Percentiles rank a stretch among this genome's conserved stretches.
Conservation (phyloP, 2,888 invertebrate species). For the Xestia xanthographa region DNA sequence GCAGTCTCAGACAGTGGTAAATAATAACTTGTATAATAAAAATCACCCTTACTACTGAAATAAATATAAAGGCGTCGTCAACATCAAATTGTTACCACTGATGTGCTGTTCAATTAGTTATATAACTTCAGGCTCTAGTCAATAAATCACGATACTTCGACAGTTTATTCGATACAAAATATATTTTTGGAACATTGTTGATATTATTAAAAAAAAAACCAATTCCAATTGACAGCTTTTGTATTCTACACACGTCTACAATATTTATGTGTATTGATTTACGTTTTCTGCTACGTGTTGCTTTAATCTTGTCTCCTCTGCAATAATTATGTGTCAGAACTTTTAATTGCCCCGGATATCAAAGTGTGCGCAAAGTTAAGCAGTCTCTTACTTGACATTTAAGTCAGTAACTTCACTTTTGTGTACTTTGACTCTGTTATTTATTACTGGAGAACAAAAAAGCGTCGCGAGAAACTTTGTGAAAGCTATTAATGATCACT, state of each 20-base stretch:
- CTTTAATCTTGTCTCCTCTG: constrained; percentile 31
- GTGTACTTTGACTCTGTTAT: constrained; percentile 16
- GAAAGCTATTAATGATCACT: constrained; percentile 74
- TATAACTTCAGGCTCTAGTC: background rate
- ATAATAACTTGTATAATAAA: background rate
- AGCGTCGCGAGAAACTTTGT: constrained; percentile 14
- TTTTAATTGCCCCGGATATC: constrained; percentile 70
- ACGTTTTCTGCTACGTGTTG: background rate
- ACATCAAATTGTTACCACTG: background rate
- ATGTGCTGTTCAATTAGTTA: background rate
- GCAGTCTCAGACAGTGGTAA: too few relatives aligned
- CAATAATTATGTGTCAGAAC: constrained; percentile 51
- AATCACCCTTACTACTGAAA: background rate
- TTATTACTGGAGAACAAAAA: constrained; percentile 24
- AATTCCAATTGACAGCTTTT: constrained; percentile 7
- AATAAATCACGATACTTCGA: constrained; percentile 29
- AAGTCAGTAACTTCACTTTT: constrained; percentile 37
- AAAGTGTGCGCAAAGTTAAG: constrained; percentile 41
- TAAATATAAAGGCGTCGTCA: background rate
- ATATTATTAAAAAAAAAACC: background rate
- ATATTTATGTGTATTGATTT: constrained; percentile 11
- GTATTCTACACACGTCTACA: background rate
- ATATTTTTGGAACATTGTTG: constrained; percentile 1
- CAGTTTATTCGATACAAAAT: constrained; percentile 7
- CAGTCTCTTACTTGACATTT: constrained; percentile 48